Evolutionary conservation across 2,888 invertebrate species (phyloP), one percentile per base, ranked within the genome.

Genomic region (Synanthedon vespiformis): DNA sequence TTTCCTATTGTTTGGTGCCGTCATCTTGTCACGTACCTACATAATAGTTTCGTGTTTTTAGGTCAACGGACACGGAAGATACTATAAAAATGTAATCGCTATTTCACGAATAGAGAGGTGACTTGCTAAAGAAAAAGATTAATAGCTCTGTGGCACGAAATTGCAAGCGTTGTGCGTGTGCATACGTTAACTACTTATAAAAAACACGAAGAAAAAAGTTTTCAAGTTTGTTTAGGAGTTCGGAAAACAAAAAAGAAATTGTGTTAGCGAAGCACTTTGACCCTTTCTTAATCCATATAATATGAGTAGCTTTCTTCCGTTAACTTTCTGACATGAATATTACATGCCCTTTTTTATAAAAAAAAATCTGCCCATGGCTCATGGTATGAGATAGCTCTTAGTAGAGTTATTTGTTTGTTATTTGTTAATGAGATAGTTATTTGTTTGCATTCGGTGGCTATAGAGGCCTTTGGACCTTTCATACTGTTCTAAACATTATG

Each of bases 111-210:
- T 53, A 52, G 56, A 51, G 54, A 52, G 54, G 54, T 57, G 56
- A 57, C 57, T 59, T 57, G 55, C 54, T 22, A 53, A 55, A 55
- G 53, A 51, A 40, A 54, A 62, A 67, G 67, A 69, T 69, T 68
- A 65, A 69, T 69, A 53, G 63, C 58, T 51, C 14, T 49, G 34
- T 57, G 60, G 57, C 70, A 70, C 69, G 69, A 63, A 57, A 68
- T 44, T 44, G n/a, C 44, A 44, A 44, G 44, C n/a, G 13, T 5
- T 56, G 44, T 44, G 56, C 54, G 56, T 54, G 48, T 58, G 52
- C 44, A 44, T 44, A 13, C 11, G 13, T 44, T 13, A 13, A 44
- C 44, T 12, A 44, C 44, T 34, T 44, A 44, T 44, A 2, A 44
- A 44, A 44, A 44, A 44, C 10, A 13, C 14, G 13, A 13, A 8